These are phyloP conservation scores for Neomonachus schauinslandi DNA, from an alignment of 2,113 vertebrate species.

Conservation along the genomic window DNA sequence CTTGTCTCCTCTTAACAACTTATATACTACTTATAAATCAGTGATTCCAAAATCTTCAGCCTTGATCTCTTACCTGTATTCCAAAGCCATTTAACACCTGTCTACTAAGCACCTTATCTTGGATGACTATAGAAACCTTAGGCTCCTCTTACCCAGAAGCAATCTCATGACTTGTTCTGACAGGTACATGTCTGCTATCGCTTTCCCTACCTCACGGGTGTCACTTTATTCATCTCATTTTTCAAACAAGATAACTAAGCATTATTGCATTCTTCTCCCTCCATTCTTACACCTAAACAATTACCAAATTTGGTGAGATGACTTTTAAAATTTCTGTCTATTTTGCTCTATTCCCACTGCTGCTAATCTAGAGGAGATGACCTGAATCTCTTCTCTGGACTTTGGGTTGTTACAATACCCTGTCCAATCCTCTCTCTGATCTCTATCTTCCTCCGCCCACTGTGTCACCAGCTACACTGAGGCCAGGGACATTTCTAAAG, in stretches of 20 bases:
- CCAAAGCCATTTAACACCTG: not conserved
- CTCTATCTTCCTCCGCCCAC: accelerated
- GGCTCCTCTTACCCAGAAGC: not conserved
- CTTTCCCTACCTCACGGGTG: not conserved
- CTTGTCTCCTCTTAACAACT: not conserved
- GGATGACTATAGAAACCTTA: accelerated
- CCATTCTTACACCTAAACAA: not conserved
- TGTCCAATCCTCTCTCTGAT: not conserved
- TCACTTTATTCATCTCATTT: not conserved
- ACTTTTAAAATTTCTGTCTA: not conserved
- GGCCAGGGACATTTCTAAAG: not conserved
- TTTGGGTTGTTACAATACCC: not conserved
- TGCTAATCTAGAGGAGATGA: not conserved
- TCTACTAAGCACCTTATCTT: not conserved
- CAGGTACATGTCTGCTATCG: not conserved
- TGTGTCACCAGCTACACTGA: not conserved
- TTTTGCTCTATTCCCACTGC: not conserved
- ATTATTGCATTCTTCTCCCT: not conserved
- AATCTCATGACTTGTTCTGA: not conserved
- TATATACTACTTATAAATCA: not conserved
- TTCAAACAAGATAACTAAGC: not conserved
- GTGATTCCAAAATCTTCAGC: not conserved
- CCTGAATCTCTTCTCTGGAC: not conserved
- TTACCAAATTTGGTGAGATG: not conserved
- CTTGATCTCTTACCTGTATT: not conserved